These are phyloP conservation scores for Meteorus colon DNA, from an alignment of 2,888 invertebrate species.

Conservation along the genomic window DNA sequence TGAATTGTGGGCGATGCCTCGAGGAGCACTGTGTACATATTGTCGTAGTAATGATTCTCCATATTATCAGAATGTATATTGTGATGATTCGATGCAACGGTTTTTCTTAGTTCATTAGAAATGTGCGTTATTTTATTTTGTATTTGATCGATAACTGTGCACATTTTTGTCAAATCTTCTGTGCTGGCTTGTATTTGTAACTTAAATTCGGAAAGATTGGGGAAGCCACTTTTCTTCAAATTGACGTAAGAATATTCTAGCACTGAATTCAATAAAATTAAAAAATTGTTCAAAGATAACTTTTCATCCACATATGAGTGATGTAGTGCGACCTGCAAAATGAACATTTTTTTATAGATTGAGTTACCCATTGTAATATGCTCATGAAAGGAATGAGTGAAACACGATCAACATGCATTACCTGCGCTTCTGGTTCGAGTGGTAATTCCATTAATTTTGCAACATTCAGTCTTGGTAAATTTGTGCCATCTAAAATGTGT, in stretches of 20 bases:
- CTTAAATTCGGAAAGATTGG: conserved; percentile 56
- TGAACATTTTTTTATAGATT: too few relatives aligned
- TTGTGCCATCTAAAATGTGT: conserved; percentile 57
- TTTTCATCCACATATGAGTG: conserved; percentile 59
- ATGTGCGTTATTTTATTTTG: conserved; percentile 44
- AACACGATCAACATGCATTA: conserved; percentile 44
- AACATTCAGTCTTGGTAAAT: conserved; percentile 55
- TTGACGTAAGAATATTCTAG: conserved; percentile 52
- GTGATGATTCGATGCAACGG: conserved; percentile 7
- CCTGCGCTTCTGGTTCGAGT: conserved; percentile 60
- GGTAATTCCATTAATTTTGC: conserved; percentile 55
- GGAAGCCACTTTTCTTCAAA: conserved; percentile 47
- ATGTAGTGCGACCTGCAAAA: conserved; percentile 56
- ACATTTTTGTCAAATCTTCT: conserved; percentile 57
- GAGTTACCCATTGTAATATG: not conserved
- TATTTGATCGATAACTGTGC: conserved; percentile 53
- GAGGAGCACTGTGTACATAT: conserved; percentile 58
- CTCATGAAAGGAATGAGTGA: not conserved
- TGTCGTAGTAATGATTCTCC: conserved; percentile 27
- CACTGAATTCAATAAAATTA: conserved; percentile 55
- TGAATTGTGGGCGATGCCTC: conserved; percentile 63
- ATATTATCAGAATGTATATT: not conserved
- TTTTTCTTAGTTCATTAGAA: conserved; percentile 42
- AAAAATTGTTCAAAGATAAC: conserved; percentile 59
- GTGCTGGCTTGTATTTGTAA: conserved; percentile 60